phyloP scores from a whole-genome alignment of 1,140 invertebrate genomes.

The Neodiprion pinetum region DNA sequence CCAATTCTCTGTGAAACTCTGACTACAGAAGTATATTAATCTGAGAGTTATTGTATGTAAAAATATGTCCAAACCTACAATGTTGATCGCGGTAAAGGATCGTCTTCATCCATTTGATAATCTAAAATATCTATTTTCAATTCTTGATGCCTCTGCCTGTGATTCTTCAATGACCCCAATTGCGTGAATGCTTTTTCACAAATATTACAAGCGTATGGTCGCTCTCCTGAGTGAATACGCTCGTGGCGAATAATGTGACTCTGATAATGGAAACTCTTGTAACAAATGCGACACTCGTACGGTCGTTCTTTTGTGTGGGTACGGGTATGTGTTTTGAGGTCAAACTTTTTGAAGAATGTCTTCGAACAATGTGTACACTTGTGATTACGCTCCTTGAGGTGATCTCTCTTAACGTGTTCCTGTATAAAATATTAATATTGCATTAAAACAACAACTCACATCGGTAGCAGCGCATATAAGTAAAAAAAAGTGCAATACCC shows the following conservation, averaged over 20 bases:
- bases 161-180: constrained; percentile 42
- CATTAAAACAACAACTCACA: not conserved
- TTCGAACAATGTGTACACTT: constrained; percentile 51
- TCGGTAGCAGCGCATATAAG: no score
- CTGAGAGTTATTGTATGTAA: no score
- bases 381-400: constrained; percentile 23
- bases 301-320: constrained; percentile 65
- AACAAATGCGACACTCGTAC: constrained; percentile 63
- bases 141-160: constrained; percentile 43
- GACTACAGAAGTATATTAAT: no score
- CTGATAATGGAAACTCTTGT: constrained; percentile 60
- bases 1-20: no score
- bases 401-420: not conserved
- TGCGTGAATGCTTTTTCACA: constrained; percentile 50
- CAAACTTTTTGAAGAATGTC: constrained; percentile 56
- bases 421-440: not conserved
- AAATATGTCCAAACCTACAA: not conserved
- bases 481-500: constrained; percentile 26
- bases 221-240: constrained; percentile 56
- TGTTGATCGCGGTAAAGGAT: not conserved
- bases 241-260: constrained; percentile 56
- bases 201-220: constrained; percentile 47
- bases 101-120: constrained; percentile 27
- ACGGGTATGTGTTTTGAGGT: constrained; percentile 55
- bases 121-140: constrained; percentile 43